Base-by-base conservation (phyloP, 2,113 vertebrate genomes). In the Elgaria multicarinata region DNA sequence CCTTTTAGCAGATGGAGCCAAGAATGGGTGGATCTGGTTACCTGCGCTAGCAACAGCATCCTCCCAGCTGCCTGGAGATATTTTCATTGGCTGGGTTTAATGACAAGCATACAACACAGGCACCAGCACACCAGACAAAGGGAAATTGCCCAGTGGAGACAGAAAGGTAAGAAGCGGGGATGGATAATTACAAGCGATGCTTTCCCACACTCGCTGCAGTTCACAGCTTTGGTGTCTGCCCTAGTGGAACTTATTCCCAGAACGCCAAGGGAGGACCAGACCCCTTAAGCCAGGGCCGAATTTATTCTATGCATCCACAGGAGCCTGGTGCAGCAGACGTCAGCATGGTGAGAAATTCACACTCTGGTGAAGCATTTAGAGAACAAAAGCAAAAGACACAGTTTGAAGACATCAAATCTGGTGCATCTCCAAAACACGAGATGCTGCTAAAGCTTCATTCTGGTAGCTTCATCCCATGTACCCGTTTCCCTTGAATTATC, bases 71-170 rank as follows among this genome's bases (percentile, higher is more conserved):
- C 4, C 36, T 39, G 44, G 74, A 85, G 58, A 64, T 14, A 13
- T 26, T 89, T 83, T 74, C n/a, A 22, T 16, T 66, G 55, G 67
- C 58, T 22, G 7, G 58, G 36, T 39, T 71, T 75, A 6, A 55
- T 28, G 13, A 3, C 0, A 20, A 5, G 0, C 6, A 16, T 16
- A 18, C 0, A 39, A 62, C 4, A 9, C 14, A 39, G 44, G 50
- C n/a, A 22, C 64, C 3, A 31, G 33, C 66, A 71, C 6, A 71
- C 28, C n/a, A 71, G 7, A n/a, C 2, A 2, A 33, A 64, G 33
- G 44, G 69, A 89, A 58, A 75, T 44, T 71, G 39, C 31, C 18
- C 22, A 1, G 2, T 14, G 33, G 33, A 72, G 67, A 16, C 3
- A 33, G 44, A 44, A 53, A 46, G 7, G 66, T 26, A 50, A 36